Evolutionary conservation across 1,140 invertebrate species (phyloP).

Genomic region (Zelostemma sp.): DNA sequence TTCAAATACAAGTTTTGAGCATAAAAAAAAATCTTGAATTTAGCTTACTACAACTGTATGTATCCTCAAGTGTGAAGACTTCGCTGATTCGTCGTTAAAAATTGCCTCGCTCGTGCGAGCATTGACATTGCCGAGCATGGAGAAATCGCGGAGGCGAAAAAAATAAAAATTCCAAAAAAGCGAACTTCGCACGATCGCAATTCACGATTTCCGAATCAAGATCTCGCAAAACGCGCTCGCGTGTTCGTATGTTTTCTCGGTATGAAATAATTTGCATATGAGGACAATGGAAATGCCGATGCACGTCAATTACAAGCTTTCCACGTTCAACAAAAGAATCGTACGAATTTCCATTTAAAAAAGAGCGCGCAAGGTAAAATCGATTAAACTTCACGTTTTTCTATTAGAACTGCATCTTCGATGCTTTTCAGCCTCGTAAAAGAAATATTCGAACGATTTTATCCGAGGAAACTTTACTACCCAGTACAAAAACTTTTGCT

Average conservation of each 20-base stretch:
- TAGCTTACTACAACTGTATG: too few relatives aligned
- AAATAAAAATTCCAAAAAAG: not conserved
- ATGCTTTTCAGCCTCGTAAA: slow-evolving; percentile 35
- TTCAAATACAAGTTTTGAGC: too few relatives aligned
- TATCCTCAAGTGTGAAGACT: too few relatives aligned
- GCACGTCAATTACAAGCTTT: not conserved
- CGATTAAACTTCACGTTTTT: not conserved
- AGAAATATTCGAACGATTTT: slow-evolving; percentile 59
- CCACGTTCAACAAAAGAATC: too few relatives aligned
- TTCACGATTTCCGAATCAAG: not conserved
- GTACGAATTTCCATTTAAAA: too few relatives aligned
- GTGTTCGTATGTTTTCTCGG: not conserved
- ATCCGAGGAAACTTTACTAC: too few relatives aligned
- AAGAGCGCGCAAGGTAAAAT: not conserved
- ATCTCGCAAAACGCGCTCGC: too few relatives aligned
- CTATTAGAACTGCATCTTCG: not conserved
- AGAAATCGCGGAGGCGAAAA: not conserved
- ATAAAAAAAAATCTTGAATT: too few relatives aligned
- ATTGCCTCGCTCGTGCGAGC: not conserved
- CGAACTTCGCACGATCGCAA: not conserved
- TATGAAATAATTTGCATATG: not conserved
- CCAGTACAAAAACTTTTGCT: too few relatives aligned
- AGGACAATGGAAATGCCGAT: not conserved
- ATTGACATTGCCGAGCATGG: not conserved
- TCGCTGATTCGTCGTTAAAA: too few relatives aligned